Base-by-base conservation (phyloP, 2,888 invertebrate species). In the Antheraea assamensis region DNA sequence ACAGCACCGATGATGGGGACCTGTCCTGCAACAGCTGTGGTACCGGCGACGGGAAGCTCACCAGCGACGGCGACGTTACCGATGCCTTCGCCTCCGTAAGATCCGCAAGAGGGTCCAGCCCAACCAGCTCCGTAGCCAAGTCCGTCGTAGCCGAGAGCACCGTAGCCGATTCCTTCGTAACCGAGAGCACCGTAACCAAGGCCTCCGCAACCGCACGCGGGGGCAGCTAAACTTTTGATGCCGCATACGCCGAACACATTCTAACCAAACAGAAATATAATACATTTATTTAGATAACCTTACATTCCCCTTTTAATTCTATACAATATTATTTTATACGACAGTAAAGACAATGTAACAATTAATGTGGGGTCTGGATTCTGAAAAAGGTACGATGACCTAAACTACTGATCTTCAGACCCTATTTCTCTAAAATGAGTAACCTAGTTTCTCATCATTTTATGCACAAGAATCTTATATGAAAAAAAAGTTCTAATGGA, bases 1-100 rank as follows among this genome's bases (percentile, higher is more conserved):
- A 70, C 72, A 58, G 72, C 72, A 5, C 72, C 74, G 27, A 68
- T 68, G 7, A 85, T 81, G 21, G 80, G 75, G 7, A 83, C 79
- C 0, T 79, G 75, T 0, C 84, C 84, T 0, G 83, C 82, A 70
- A 71, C 77, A 15, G 82, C 66, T 8, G 66, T 68, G 66, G 66
- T 68, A 70, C 61, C 61, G n/a, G 35, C 66, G 4, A 85, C 81
- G 19, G 80, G 75, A 8, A 83, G 80, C 0, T 79, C 75, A 0
- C 84, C 84, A 0, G 83, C 82, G 70, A 71, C 77, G 13, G 82
- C 66, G n/a, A 68, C 66, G 10, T 68, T 68, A 27, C 61, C 61
- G 35, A 70, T 70, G n/a, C 73, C 73, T 52, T 49, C 21, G 27
- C 75, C 75, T 75, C 70, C 30, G 72, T 30, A 72, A 71, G n/a